phyloP scores from a whole-genome alignment of 2,113 vertebrate genomes.

The Casuarius casuarius region DNA sequence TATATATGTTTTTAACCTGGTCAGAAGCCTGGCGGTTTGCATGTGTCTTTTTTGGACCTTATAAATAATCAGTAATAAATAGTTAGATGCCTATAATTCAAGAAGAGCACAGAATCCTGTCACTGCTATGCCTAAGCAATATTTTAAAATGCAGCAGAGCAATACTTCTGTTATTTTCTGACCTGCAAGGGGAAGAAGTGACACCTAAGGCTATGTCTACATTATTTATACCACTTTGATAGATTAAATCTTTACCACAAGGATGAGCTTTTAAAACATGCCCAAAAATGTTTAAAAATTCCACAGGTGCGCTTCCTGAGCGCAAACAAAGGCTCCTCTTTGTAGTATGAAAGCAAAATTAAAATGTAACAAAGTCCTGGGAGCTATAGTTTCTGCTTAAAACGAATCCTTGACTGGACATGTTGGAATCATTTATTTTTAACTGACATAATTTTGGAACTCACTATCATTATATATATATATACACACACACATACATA shows the following conservation, averaged over 20 bases:
- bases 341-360: conserved; percentile 65
- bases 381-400: conserved; percentile 58
- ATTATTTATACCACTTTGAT: conserved; percentile 80
- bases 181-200: conserved; percentile 65
- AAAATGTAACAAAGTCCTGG: conserved; percentile 62
- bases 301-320: conserved; percentile 79
- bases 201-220: conserved; percentile 78
- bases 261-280: conserved; percentile 75
- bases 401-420: conserved; percentile 72
- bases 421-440: conserved; percentile 69
- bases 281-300: conserved; percentile 77
- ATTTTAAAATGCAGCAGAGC: conserved; percentile 59
- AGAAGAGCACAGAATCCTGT: neutral
- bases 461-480: neutral
- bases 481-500: fast-evolving
- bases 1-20: conserved; percentile 19
- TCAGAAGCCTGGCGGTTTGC: conserved; percentile 35
- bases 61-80: conserved; percentile 42
- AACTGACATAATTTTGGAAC: conserved; percentile 57
- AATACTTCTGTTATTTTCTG: conserved; percentile 39
- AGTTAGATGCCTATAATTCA: neutral
- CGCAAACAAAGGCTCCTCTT: conserved; percentile 77
- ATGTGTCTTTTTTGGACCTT: conserved; percentile 24
- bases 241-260: conserved; percentile 81
- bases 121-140: conserved; percentile 3